Percentiles rank a stretch among this genome's conserved stretches.
Conservation (phyloP, 2,113 vertebrate species). For the Macquaria ambigua region DNA sequence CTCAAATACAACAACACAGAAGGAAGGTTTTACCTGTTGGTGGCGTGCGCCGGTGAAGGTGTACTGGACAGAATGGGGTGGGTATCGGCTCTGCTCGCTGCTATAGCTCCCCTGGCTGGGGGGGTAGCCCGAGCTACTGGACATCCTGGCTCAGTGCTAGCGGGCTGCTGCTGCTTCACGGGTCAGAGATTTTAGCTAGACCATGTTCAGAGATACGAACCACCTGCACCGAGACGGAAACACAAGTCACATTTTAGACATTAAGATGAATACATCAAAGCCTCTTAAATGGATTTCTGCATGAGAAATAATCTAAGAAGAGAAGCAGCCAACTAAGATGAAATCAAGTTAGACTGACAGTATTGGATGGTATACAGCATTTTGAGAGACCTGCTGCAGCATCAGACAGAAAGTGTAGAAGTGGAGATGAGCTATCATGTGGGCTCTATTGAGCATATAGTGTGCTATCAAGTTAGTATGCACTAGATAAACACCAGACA, state of each 20-base stretch:
- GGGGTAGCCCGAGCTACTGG: conserved; percentile 96
- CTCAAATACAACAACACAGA: conserved; percentile 11
- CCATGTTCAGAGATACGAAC: conserved; percentile 87
- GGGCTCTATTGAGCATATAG: neutral
- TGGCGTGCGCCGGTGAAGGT: conserved; percentile 91
- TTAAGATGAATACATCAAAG: neutral
- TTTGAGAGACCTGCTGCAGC: neutral
- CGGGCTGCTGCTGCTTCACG: conserved; percentile 84
- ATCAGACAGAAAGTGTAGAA: neutral
- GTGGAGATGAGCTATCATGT: neutral
- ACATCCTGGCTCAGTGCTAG: conserved; percentile 88
- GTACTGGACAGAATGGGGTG: conserved; percentile 95
- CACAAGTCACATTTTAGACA: conserved; percentile 12
- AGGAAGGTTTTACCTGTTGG: conserved; percentile 88
- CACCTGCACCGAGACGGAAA: conserved; percentile 84
- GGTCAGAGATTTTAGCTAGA: conserved; percentile 85
- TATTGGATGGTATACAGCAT: neutral
- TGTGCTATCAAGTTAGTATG: neutral
- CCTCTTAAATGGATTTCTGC: neutral
- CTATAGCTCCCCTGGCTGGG: conserved; percentile 97
- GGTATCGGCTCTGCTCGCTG: conserved; percentile 94
- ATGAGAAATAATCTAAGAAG: neutral
- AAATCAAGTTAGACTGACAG: neutral
- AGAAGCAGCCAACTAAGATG: neutral
- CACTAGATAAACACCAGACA: neutral